Evolutionary conservation across 2,888 invertebrate species (phyloP), one percentile per base, ranked within the genome.

Genomic region (Allacma fusca): DNA sequence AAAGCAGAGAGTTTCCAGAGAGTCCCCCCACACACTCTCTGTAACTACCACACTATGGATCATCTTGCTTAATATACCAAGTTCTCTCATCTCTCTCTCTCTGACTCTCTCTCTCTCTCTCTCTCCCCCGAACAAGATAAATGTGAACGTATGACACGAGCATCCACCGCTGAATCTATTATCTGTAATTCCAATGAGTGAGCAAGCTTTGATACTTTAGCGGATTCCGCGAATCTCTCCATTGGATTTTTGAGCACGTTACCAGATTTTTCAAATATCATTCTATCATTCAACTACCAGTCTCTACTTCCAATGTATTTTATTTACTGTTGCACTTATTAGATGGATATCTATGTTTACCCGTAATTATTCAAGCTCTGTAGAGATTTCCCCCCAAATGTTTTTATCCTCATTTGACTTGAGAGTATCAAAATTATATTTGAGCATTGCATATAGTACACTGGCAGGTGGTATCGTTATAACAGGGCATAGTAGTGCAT

Each of bases 131-230:
- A 62, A 24, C 24, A 62, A 62, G 62, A 62, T 62, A 24, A 62
- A 62, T 62, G 62, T 62, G 23, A 50, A 50, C 50, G 50, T 50
- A 50, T 50, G 50, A 50, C 50, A 50, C 50, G 62, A 24, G 62
- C 62, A 26, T 26, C 26, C 62, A 26, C 65, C 29, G 65, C 19
- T 65, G 65, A 65, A 24, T 65, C 68, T 29, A 68, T 68, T 68
- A 68, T 68, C 68, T 68, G 68, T 43, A 68, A 68, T 68, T 68
- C 68, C 40, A 68, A 68, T 68, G 68, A 40, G 40, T 68, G 68
- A 40, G 34, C 68, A 68, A 23, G 68, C 40, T 40, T 40, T 24
- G 40, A 68, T 29, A 40, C 24, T 68, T 68, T 68, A 62, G 9
- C 62, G 23, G 62, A 62, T 62, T 62, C 62, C 62, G 19, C 24